These are phyloP conservation scores for Distichodus sexfasciatus DNA, from an alignment of 2,797 vertebrate species.

Conservation along the genomic window DNA sequence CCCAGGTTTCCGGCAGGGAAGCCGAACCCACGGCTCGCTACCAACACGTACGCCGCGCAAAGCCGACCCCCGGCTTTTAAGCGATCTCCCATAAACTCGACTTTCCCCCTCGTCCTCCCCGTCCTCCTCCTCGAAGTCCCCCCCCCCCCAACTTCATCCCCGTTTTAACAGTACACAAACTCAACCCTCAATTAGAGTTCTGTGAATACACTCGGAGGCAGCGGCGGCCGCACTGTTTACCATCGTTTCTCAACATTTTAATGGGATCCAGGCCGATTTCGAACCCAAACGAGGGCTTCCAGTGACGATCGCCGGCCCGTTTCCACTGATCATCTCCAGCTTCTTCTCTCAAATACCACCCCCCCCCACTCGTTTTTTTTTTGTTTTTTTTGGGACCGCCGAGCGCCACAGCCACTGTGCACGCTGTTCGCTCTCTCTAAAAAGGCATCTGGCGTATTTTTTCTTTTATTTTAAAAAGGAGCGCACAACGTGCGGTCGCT, in stretches of 20 bases:
- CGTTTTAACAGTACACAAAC: slow-evolving; percentile 43
- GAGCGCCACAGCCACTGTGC: too few species aligned
- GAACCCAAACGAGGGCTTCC: slow-evolving; percentile 45
- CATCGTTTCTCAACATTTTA: slow-evolving; percentile 48
- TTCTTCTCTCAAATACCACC: slow-evolving; percentile 17
- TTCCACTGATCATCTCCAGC: slow-evolving; percentile 35
- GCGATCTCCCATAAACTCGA: too few species aligned
- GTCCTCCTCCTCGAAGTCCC: too few species aligned
- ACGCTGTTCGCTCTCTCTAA: too few species aligned
- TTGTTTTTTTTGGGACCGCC: too few species aligned
- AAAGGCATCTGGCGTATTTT: too few species aligned
- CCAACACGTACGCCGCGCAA: slow-evolving; percentile 23
- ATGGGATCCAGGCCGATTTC: slow-evolving; percentile 43
- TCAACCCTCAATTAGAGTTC: slow-evolving; percentile 43
- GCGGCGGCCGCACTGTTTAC: slow-evolving; percentile 45
- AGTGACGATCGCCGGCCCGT: slow-evolving; percentile 22
- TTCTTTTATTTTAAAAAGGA: too few species aligned
- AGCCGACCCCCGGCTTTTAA: too few species aligned
- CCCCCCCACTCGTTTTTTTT: slow-evolving; percentile 5
- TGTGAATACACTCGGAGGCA: slow-evolving; percentile 44
- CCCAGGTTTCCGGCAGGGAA: slow-evolving; percentile 33
- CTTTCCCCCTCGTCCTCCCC: too few species aligned
- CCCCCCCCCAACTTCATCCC: not conserved
- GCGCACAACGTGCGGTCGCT: slow-evolving; percentile 44
- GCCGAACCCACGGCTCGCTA: not conserved